phyloP scores from a whole-genome alignment of 2,113 vertebrate species.

The Elaphurus davidianus region DNA sequence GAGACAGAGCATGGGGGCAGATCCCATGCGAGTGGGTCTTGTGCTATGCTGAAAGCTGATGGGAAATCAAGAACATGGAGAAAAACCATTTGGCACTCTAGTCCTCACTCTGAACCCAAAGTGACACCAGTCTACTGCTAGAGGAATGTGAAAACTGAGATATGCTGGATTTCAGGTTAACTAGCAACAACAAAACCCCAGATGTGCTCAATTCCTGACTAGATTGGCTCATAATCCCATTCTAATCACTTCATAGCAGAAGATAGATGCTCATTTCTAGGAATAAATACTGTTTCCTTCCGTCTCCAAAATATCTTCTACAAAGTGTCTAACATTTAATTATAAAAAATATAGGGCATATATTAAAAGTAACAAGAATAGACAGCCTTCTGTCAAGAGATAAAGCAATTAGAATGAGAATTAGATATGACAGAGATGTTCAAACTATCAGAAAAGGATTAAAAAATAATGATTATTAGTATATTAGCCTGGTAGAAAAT shows the following conservation, averaged over 20 bases:
- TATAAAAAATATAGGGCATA: not conserved
- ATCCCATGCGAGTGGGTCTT: not conserved
- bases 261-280: not conserved
- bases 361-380: not conserved
- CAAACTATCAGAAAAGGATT: not conserved
- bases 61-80: not conserved
- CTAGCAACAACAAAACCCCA: not conserved
- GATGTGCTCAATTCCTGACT: not conserved
- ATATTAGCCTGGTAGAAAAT: not conserved
- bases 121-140: not conserved
- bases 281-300: not conserved
- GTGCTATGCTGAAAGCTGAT: not conserved
- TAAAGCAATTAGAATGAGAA: not conserved
- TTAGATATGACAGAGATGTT: not conserved
- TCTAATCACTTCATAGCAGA: not conserved
- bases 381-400: not conserved
- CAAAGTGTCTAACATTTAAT: not conserved
- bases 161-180: not conserved
- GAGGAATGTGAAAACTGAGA: not conserved
- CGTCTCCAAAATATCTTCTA: not conserved
- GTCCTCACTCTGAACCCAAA: not conserved
- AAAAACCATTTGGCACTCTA: not conserved
- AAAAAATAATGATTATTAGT: not conserved
- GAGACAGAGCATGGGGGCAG: not conserved
- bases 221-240: not conserved